These are phyloP conservation scores for Drosophila erecta DNA, from an alignment of 1,140 invertebrate species.

Conservation along the genomic window DNA sequence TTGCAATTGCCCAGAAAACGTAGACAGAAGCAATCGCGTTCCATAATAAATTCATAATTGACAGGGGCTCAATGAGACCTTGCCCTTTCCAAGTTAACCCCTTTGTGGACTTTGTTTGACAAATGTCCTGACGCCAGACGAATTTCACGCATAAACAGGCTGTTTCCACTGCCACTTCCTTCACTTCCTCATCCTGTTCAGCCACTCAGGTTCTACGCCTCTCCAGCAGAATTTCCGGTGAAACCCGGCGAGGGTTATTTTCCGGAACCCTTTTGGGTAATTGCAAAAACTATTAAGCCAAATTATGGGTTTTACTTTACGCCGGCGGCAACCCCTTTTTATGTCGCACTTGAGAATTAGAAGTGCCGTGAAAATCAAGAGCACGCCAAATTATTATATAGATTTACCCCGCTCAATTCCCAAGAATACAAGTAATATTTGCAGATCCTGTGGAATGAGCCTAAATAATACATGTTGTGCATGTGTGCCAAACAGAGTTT, in stretches of 20 bases:
- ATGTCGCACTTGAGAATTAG: slow-evolving; percentile 64
- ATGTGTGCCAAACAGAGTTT: slow-evolving; percentile 57
- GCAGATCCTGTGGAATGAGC: slow-evolving; percentile 26
- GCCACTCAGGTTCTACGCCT: slow-evolving; percentile 38
- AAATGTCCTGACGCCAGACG: slow-evolving; percentile 59
- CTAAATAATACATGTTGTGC: slow-evolving; percentile 39
- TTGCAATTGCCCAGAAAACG: slow-evolving; percentile 33
- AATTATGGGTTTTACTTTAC: slow-evolving; percentile 83
- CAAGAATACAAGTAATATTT: slow-evolving; percentile 67
- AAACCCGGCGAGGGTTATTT: slow-evolving; percentile 23
- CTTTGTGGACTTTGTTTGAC: slow-evolving; percentile 38
- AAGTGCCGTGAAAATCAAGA: slow-evolving; percentile 79
- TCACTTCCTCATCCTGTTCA: slow-evolving; percentile 22
- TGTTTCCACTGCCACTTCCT: slow-evolving; percentile 49
- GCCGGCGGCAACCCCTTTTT: slow-evolving; percentile 36
- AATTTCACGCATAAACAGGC: slow-evolving; percentile 77
- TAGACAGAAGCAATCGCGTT: slow-evolving; percentile 30
- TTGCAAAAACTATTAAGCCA: slow-evolving; percentile 82
- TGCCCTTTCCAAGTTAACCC: background rate
- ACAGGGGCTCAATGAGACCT: slow-evolving; percentile 26
- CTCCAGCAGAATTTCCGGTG: slow-evolving; percentile 29
- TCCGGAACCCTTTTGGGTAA: slow-evolving; percentile 66
- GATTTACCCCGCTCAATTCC: slow-evolving; percentile 54
- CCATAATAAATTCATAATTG: slow-evolving; percentile 55
- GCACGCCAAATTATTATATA: slow-evolving; percentile 80